These are phyloP conservation scores for Eilema griseolum DNA, from an alignment of 2,888 invertebrate species.

Conservation along the genomic window DNA sequence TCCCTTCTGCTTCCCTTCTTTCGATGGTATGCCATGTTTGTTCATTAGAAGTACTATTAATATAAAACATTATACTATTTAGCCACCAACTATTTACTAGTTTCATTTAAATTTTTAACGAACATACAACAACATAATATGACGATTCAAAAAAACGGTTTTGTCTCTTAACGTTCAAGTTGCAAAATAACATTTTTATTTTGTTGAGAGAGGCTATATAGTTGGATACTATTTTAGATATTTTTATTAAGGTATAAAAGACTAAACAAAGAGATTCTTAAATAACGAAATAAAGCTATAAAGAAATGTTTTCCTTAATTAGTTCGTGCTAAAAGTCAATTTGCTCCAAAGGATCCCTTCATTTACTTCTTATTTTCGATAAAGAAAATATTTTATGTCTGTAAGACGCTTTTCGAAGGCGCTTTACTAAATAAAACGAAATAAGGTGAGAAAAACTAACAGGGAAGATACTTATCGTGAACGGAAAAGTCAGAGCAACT, in stretches of 20 bases:
- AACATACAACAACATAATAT: too few relatives aligned
- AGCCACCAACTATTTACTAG: too few relatives aligned
- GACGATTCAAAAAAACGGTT: too few relatives aligned
- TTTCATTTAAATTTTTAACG: too few relatives aligned
- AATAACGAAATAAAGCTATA: conserved; percentile 7
- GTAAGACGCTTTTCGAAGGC: not conserved
- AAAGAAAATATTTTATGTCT: conserved; percentile 13
- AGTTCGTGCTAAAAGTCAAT: conserved; percentile 20
- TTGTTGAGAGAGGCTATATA: not conserved
- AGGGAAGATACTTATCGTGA: conserved; percentile 14
- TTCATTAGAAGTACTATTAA: too few relatives aligned
- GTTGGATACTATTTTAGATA: not conserved
- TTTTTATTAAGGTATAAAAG: not conserved
- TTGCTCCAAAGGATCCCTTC: conserved; percentile 15
- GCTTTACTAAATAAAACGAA: conserved; percentile 9
- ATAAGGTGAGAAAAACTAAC: conserved; percentile 10
- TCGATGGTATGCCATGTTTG: too few relatives aligned
- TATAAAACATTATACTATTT: too few relatives aligned
- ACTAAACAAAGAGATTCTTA: not conserved
- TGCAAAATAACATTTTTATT: not conserved
- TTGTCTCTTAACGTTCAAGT: too few relatives aligned
- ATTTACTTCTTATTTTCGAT: conserved; percentile 18
- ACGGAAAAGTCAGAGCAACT: conserved; percentile 12
- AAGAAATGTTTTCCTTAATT: conserved; percentile 18
- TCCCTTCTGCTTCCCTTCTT: too few relatives aligned